Evolutionary conservation across 2,113 vertebrate genomes (phyloP), one percentile per base, ranked within the genome.

Genomic region (Cisticola juncidis): DNA sequence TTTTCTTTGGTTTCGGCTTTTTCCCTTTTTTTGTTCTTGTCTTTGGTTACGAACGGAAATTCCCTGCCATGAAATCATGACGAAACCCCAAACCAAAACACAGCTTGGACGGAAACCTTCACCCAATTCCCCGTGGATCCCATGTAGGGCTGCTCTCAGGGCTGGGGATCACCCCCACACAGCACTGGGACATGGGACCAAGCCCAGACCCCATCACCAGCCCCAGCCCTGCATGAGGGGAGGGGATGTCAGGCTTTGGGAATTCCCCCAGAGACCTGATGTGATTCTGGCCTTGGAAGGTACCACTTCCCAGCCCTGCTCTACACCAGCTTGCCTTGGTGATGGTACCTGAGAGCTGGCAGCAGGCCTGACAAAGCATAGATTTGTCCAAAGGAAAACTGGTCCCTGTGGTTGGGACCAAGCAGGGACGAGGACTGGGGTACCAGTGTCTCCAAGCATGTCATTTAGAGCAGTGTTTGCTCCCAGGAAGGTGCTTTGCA

Each of bases 11-110:
- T 65, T 84, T 76, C 45, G 20, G 40, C 11, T 50, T 78, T 45
- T 40, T 45, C 5, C 42, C 33, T 68, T 69, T 47, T 84, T 61
- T 40, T 36, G 17, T 24, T 79, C 64, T 58, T 19, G 33, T 84
- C 88, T 97, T 92, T 95, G 96, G 94, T 97, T 88, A 92, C 58
- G 14, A 92, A 79, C 62, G 90, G 96, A 96, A 95, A 96, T 96
- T 96, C 96, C 95, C 96, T 96, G 92, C 96, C 94, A 93, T 88
- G 81, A 90, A 97, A 97, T 92, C 94, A 96, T 92, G 95, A 97
- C 8, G 74, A 95, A 97, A 95, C 85, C 88, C 85, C 74, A 96
- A 95, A 96, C 78, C 90, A 97, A 96, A 97, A 97, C 92, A 94
- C 69, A 81, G 81, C 70, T 57, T 19, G 2, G 81, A 71, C 69